Evolutionary conservation across 2,888 invertebrate species (phyloP), one percentile per base, ranked within the genome.

Genomic region (Merodon equestris): DNA sequence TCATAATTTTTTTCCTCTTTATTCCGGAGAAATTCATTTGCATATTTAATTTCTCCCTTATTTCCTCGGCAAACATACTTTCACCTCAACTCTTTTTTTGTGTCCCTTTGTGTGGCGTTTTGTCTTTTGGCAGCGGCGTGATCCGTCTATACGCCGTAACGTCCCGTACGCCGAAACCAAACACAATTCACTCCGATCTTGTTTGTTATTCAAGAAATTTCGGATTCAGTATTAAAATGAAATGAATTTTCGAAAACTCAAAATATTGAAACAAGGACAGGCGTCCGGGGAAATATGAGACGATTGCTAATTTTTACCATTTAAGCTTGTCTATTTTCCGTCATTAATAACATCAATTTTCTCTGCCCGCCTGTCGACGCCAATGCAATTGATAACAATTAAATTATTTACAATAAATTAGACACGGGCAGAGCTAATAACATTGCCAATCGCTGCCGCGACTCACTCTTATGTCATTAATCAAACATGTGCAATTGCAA

Each of bases 11-110:
- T 79, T n/a, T n/a, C 74, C 45, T 27, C 27, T 27, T 27, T 7
- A 27, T 27, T 27, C 27, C 27, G 3, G 7, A 54, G 15, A 70
- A 64, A 63, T 44, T 68, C 74, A 79, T 79, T 79, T 74, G 14
- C 79, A 79, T 79, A 79, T 74, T 74, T 79, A 73, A 79, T 79
- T 77, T 79, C 53, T 73, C 68, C 73, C 73, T 63, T 15, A 15
- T 15, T 18, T 17, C 18, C 42, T 17, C 9, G 10, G 50, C 38
- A 45, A 53, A 68, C 51, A 34, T 48, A 27, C 36, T 60, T 76
- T 76, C 60, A 38, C 47, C 47, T n/a, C 45, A 61, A 51, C 9
- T 44, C 44, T 48, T 44, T 36, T 17, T 1, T 17, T 50, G n/a
- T n/a, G 15, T 47, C 36, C 9, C 19, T 12, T 15, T 47, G 34